Conservation (phyloP, 2,888 invertebrate genomes). For the Boloria selene region DNA sequence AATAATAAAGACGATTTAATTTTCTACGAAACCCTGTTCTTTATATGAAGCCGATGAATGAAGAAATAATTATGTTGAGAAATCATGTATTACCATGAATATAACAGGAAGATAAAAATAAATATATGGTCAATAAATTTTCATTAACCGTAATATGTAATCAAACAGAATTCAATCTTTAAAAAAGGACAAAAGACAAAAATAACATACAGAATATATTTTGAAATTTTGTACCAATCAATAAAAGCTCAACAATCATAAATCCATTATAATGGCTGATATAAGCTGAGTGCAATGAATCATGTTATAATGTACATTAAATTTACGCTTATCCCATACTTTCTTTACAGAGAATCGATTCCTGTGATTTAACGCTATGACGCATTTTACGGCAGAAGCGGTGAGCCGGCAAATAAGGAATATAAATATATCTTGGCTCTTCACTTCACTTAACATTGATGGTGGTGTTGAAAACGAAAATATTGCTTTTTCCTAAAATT, state of each 20-base stretch:
- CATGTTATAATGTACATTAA: conserved; percentile 22
- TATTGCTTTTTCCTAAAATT: conserved; percentile 7
- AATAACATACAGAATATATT: no score
- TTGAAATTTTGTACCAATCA: not conserved
- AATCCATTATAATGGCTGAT: conserved; percentile 8
- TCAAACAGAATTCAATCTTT: no score
- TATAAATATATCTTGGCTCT: conserved; percentile 28
- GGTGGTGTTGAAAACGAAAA: conserved; percentile 11
- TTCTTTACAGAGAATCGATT: conserved; percentile 26
- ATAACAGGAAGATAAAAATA: no score
- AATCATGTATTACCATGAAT: no score
- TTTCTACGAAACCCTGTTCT: no score
- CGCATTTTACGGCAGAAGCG: conserved; percentile 26
- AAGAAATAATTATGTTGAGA: no score
- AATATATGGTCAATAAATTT: no score
- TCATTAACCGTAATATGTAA: no score
- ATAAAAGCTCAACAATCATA: not conserved
- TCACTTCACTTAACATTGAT: conserved; percentile 31
- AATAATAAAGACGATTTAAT: not conserved
- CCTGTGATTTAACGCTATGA: conserved; percentile 28
- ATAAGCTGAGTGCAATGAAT: conserved; percentile 5
- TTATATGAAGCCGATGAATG: no score
- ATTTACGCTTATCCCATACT: conserved; percentile 21
- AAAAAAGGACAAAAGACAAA: no score
- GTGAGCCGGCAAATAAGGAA: conserved; percentile 29